These are phyloP conservation scores for Pseudopipra pipra DNA, from an alignment of 2,113 vertebrate species.

Conservation along the genomic window DNA sequence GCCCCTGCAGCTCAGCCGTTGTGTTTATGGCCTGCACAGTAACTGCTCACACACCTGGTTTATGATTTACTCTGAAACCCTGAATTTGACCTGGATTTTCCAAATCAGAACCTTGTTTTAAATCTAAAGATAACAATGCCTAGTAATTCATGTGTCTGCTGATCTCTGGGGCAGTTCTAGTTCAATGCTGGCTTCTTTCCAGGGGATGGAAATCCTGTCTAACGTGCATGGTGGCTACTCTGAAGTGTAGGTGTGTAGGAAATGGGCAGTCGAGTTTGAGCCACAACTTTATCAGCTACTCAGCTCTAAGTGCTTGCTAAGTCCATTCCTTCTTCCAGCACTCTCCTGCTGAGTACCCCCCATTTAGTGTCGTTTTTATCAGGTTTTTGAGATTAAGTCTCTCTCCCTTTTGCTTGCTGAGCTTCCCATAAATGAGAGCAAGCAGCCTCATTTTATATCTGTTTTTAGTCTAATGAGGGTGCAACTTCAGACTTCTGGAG, in stretches of 20 bases:
- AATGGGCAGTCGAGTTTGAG: not conserved
- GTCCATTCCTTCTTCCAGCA: slow-evolving; percentile 10
- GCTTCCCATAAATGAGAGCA: not conserved
- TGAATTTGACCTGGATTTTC: slow-evolving; percentile 20
- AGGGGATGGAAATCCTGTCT: not conserved
- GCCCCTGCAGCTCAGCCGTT: not conserved
- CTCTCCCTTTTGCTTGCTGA: not conserved
- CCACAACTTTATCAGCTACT: not conserved
- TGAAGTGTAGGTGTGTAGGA: not conserved
- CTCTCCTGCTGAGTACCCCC: not conserved
- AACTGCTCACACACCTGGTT: not conserved
- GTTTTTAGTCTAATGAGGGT: not conserved
- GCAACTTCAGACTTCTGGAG: not conserved
- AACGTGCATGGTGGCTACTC: not conserved
- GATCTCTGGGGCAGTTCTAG: not conserved
- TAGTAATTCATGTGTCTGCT: not conserved
- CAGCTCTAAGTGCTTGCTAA: slow-evolving; percentile 19
- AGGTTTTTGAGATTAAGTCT: not conserved
- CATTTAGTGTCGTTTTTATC: slow-evolving; percentile 9
- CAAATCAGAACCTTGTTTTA: not conserved
- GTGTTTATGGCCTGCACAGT: not conserved
- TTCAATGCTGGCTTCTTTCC: not conserved
- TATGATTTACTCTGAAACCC: not conserved
- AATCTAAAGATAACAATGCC: not conserved
- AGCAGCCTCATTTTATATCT: not conserved